These are phyloP conservation scores for Alsophila aescularia DNA, from an alignment of 2,888 invertebrate genomes.

Conservation along the genomic window DNA sequence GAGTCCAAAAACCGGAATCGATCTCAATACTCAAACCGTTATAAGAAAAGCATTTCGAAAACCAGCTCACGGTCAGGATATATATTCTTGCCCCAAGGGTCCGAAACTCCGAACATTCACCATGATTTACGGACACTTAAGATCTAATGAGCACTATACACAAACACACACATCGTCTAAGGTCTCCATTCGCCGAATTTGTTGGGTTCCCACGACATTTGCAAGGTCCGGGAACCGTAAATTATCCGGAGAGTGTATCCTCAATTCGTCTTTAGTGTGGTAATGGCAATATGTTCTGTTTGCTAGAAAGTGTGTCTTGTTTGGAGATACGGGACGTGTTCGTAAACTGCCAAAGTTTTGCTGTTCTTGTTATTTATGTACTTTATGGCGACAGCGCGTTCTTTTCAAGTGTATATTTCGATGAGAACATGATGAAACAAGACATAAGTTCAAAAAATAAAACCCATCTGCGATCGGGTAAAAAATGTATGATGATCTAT, in stretches of 20 bases:
- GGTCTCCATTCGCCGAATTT: constrained; percentile 12
- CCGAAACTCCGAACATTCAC: neutral
- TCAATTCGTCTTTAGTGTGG: neutral
- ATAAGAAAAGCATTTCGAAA: neutral
- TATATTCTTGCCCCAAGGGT: neutral
- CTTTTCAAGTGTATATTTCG: too few species aligned
- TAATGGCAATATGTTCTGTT: neutral
- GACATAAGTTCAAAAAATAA: too few species aligned
- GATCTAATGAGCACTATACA: constrained; percentile 14
- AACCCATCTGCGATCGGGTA: too few species aligned
- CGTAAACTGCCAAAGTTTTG: too few species aligned
- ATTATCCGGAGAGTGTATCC: neutral
- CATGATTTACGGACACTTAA: constrained; percentile 1
- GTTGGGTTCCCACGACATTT: constrained; percentile 3
- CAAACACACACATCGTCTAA: neutral
- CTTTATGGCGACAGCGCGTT: too few species aligned
- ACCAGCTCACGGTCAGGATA: neutral
- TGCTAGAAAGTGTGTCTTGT: too few species aligned
- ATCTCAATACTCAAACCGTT: neutral
- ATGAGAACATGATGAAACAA: too few species aligned
- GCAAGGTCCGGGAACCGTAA: constrained; percentile 2
- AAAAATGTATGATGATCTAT: too few species aligned
- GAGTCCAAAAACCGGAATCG: neutral
- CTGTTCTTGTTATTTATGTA: too few species aligned
- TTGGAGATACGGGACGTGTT: too few species aligned